Conservation (phyloP, 2,113 vertebrate species). For the Ia io region DNA sequence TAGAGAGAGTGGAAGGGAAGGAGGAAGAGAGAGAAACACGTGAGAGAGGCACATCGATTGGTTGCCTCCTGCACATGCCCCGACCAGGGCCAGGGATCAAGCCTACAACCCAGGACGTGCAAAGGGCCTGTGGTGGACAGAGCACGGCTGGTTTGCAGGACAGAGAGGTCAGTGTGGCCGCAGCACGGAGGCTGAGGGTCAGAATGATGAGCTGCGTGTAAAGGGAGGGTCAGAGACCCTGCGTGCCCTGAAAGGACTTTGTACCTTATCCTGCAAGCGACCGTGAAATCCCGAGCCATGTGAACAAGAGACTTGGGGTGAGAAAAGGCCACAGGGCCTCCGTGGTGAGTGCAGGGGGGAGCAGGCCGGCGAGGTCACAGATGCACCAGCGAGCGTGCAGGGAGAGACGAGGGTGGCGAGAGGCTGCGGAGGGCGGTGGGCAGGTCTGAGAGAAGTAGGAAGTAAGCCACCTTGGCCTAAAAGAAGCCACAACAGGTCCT, state of each 20-base stretch:
- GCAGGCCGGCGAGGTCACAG: neutral
- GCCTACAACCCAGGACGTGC: neutral
- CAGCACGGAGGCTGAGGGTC: neutral
- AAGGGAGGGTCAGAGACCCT: neutral
- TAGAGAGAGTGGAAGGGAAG: too few species aligned
- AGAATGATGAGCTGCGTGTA: neutral
- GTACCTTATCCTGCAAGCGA: neutral
- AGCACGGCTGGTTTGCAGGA: neutral
- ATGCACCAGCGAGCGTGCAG: too few species aligned
- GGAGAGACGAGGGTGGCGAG: neutral
- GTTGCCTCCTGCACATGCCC: too few species aligned
- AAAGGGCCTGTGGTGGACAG: neutral
- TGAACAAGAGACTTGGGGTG: neutral
- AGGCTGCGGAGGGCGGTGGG: too few species aligned
- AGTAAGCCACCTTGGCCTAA: neutral
- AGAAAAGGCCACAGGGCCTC: accelerated
- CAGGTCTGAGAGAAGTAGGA: neutral
- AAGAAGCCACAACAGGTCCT: neutral
- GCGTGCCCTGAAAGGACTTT: neutral
- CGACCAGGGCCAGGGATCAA: too few species aligned
- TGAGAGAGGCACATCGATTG: too few species aligned
- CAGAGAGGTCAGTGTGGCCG: neutral
- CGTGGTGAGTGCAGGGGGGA: neutral
- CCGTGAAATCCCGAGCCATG: too few species aligned
- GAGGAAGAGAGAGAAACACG: too few species aligned